Base-by-base conservation (phyloP, 2,888 invertebrate genomes). In the Brenthis hecate region DNA sequence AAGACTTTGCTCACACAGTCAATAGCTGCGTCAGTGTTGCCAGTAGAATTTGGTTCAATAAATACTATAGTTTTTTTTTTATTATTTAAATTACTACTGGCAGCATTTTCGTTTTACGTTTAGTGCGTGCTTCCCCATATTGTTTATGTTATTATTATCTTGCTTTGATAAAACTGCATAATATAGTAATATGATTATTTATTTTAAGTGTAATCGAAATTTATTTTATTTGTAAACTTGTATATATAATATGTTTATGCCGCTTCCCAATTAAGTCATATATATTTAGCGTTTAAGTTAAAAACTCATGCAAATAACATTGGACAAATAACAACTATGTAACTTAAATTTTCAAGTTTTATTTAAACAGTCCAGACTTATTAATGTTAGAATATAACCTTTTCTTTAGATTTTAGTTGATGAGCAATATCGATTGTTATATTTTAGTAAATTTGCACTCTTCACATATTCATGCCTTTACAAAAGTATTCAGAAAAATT, bases 1-100 rank as follows among this genome's bases (percentile, higher is more conserved):
- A 83, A 78, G 75, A 77, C 78, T 80, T 89, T 89, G 90, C 90
- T 90, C 90, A 89, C 73, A 79, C 81, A 81, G 82, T 83, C 82
- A 83, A 84, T 78, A 77, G 36, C 11, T 8, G 36, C 23, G 23
- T 56, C 72, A 60, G 66, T 75, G 75, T 80, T 79, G 75, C 74
- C 77, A 74, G 74, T 70, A 51, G 56, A 60, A 70, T 64, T 53
- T 65, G 69, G 43, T 28, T 51, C 62, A 60, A 62, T 14, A 51
- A 32, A 36, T 16, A 23, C 51, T 14, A 53, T 6, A 16, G 16
- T 14, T n/a, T 14, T 8, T 53, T 51, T 53, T 8, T 2, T 54
- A 62, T 43, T 43, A 48, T 48, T 58, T 69, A 56, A 14, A 61
- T 67, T 16, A 60, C 51, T 54, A 1, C 72, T 74, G 67, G 77